A percentile compares a stretch with the other conserved stretches of the same genome.
Conservation (phyloP, 2,888 invertebrate genomes). For the Cyclophora punctaria region DNA sequence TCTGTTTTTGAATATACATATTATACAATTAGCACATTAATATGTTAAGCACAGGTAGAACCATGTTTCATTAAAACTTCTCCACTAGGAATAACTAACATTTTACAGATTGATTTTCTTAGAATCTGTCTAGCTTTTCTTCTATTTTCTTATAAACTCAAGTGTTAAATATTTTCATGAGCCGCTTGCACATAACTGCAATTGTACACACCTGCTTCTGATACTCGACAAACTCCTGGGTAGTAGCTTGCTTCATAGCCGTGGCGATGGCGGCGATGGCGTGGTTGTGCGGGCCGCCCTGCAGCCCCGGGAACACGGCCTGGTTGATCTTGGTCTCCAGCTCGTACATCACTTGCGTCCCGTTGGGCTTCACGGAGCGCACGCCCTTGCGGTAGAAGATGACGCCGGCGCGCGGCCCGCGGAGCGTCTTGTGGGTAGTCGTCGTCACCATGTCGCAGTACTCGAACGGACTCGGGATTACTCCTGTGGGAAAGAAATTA, state of each 20-base stretch:
- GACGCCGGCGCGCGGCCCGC: conserved; percentile 90
- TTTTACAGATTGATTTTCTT: too few relatives aligned
- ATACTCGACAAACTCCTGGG: conserved; percentile 87
- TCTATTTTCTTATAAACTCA: too few relatives aligned
- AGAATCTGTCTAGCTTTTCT: too few relatives aligned
- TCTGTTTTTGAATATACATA: too few relatives aligned
- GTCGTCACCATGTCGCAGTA: conserved; percentile 94
- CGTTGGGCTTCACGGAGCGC: conserved; percentile 84
- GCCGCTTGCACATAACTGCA: too few relatives aligned
- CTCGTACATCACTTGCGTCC: conserved; percentile 89
- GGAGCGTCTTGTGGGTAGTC: conserved; percentile 95
- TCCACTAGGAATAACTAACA: too few relatives aligned
- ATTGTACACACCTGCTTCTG: conserved; percentile 80
- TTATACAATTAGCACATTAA: too few relatives aligned
- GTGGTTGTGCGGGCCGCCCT: conserved; percentile 98
- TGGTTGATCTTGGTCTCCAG: conserved; percentile 90
- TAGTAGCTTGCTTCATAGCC: conserved; percentile 90
- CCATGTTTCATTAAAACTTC: too few relatives aligned
- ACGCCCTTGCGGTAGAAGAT: conserved; percentile 96
- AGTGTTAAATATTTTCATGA: too few relatives aligned
- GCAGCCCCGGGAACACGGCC: conserved; percentile 94
- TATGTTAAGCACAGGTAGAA: too few relatives aligned
- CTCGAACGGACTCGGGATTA: conserved; percentile 93
- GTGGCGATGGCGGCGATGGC: conserved; percentile 97
- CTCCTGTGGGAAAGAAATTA: conserved; percentile 42